Conservation (phyloP, 2,797 vertebrate genomes). For the Eurystomus glaucurus region DNA sequence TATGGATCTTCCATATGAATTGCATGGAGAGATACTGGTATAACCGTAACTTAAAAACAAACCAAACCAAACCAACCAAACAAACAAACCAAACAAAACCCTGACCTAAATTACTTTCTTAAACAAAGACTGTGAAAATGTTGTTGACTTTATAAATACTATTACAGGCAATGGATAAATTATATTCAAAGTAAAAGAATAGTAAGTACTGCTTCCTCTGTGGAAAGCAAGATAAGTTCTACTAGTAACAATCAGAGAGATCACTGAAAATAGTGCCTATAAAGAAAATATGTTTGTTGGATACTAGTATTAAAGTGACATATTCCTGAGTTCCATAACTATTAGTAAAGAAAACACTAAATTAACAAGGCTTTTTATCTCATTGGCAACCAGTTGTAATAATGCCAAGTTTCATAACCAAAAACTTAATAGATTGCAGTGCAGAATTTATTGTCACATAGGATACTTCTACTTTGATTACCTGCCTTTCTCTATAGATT, state of each 20-base stretch:
- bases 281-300: not conserved
- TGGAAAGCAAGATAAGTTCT: not conserved
- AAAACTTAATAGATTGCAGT: not conserved
- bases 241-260: not conserved
- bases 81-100: not conserved
- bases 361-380: not conserved
- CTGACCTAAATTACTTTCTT: not conserved
- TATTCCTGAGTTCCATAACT: not conserved
- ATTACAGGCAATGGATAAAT: not conserved
- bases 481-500: not conserved
- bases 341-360: not conserved
- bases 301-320: not conserved
- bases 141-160: not conserved
- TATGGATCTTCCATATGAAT: not conserved
- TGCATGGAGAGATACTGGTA: accelerated
- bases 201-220: not conserved
- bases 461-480: not conserved
- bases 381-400: not conserved
- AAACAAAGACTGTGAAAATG: not conserved
- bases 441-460: not conserved
- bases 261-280: not conserved
- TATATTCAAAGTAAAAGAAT: not conserved
- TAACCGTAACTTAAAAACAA: not conserved
- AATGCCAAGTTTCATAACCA: not conserved
- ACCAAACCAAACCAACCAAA: not conserved